Percentiles rank a stretch among this genome's conserved stretches.
Evolutionary conservation across 1,140 invertebrate species (phyloP).

Genomic region (Lithobius niger): DNA sequence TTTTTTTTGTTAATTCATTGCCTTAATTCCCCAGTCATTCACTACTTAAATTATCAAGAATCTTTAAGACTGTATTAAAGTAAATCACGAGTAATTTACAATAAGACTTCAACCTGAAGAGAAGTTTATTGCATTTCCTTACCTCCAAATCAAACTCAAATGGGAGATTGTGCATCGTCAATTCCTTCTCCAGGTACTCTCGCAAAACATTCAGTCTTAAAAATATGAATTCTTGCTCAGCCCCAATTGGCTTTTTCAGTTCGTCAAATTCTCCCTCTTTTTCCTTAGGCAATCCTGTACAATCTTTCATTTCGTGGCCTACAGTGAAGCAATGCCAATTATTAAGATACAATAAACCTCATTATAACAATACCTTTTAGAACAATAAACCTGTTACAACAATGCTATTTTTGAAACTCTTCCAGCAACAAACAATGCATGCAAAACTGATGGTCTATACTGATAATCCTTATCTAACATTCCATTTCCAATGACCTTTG

Average conservation of each 20-base stretch:
- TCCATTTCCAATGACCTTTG: neutral
- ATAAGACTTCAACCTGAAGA: neutral
- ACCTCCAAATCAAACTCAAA: conserved; percentile 52
- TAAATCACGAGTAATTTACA: conserved; percentile 5
- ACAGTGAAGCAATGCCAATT: conserved; percentile 15
- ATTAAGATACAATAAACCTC: neutral
- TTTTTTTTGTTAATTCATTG: too few species aligned
- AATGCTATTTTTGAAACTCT: too few species aligned
- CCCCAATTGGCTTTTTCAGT: conserved; percentile 41
- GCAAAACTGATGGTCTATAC: too few species aligned
- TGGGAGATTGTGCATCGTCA: conserved; percentile 84
- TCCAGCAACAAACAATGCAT: neutral
- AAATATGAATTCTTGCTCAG: conserved; percentile 73
- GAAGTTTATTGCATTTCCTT: conserved; percentile 10
- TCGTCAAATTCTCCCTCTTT: conserved; percentile 34
- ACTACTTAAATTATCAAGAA: conserved; percentile 6
- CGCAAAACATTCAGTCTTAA: conserved; percentile 80
- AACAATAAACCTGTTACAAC: too few species aligned
- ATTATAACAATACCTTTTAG: too few species aligned
- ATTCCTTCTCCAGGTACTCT: conserved; percentile 86
- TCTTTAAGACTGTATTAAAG: conserved; percentile 49
- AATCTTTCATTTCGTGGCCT: conserved; percentile 94
- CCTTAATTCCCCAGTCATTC: too few species aligned
- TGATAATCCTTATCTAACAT: neutral
- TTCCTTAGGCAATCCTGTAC: conserved; percentile 50